Evolutionary conservation across 2,113 vertebrate genomes (phyloP).

Genomic region (Neopipo cinnamomea): DNA sequence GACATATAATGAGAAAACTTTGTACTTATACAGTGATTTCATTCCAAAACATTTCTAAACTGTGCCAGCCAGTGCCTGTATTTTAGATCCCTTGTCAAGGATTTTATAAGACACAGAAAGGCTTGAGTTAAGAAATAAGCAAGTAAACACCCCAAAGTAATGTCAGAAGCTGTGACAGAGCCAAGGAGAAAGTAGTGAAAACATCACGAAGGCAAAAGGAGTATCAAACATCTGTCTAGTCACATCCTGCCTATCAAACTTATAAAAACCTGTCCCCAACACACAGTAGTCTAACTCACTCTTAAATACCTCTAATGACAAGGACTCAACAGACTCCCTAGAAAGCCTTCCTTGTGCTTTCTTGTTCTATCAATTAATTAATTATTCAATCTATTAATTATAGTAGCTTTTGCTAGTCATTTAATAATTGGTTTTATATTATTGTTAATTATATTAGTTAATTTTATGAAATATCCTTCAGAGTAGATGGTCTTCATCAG

Average conservation of each 20-base stretch:
- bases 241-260: not conserved
- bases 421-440: not conserved
- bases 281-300: not conserved
- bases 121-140: not conserved
- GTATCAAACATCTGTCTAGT: not conserved
- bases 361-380: not conserved
- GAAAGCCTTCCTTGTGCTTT: not conserved
- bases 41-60: not conserved
- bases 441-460: not conserved
- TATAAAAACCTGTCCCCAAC: not conserved
- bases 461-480: not conserved
- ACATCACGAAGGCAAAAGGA: not conserved
- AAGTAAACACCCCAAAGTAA: not conserved
- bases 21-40: not conserved
- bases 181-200: not conserved
- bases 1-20: constrained; percentile 18
- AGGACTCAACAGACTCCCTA: not conserved
- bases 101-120: not conserved
- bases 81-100: not conserved
- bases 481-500: not conserved
- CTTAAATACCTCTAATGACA: not conserved
- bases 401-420: not conserved
- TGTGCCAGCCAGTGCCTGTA: not conserved
- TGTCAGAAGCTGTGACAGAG: not conserved
- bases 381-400: constrained; percentile 6